Evolutionary conservation across 1,140 invertebrate species (phyloP).

Genomic region (Luehdorfia chinensis): DNA sequence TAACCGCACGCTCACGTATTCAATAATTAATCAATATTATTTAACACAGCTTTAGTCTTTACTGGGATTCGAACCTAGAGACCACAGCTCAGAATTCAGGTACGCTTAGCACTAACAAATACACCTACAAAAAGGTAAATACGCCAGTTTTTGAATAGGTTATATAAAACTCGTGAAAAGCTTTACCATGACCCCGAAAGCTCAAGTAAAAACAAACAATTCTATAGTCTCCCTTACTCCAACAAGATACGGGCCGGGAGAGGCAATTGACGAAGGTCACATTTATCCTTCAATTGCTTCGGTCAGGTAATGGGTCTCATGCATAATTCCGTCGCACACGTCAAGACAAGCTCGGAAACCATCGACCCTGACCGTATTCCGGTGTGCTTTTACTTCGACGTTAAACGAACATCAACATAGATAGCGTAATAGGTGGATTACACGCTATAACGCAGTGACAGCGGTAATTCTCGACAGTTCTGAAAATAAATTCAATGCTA

Average conservation of each 20-base stretch:
- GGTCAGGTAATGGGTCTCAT: constrained; percentile 31
- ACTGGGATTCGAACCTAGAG: too few relatives aligned
- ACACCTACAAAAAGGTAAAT: too few relatives aligned
- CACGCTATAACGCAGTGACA: background rate
- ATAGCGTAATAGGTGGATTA: background rate
- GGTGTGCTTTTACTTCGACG: constrained; percentile 6
- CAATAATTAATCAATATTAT: too few relatives aligned
- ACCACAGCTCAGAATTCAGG: too few relatives aligned
- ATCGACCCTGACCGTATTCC: constrained; percentile 25
- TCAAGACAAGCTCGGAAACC: constrained; percentile 10
- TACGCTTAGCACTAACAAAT: too few relatives aligned
- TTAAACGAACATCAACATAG: background rate
- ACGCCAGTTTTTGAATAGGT: too few relatives aligned
- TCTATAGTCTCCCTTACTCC: background rate
- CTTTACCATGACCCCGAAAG: background rate
- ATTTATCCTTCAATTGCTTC: constrained; percentile 24
- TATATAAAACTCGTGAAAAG: too few relatives aligned
- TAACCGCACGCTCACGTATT: too few relatives aligned
- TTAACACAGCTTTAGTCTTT: too few relatives aligned
- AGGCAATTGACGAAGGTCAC: constrained; percentile 10
- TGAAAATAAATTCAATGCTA: background rate
- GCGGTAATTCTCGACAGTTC: background rate
- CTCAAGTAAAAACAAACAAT: background rate
- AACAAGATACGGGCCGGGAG: background rate
- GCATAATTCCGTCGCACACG: constrained; percentile 27